These are phyloP conservation scores for Branchipolynoe longqiensis DNA, from an alignment of 2,888 invertebrate species.

Conservation along the genomic window DNA sequence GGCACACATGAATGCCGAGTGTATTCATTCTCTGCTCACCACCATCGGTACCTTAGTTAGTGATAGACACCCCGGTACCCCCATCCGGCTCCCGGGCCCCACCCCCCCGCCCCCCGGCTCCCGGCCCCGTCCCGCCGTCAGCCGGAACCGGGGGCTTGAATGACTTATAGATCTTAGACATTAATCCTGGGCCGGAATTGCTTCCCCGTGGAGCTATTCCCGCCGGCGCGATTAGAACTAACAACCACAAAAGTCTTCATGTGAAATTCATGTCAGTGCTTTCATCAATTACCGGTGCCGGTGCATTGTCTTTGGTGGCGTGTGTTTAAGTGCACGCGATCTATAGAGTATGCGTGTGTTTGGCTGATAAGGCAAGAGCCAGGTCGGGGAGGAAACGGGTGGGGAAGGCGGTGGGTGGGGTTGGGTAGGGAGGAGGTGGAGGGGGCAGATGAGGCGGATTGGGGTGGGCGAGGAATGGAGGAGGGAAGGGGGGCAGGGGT, in stretches of 20 bases:
- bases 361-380: conserved; percentile 1
- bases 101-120: too few relatives aligned
- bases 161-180: conserved; percentile 34
- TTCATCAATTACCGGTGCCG: conserved; percentile 36
- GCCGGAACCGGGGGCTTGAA: background rate
- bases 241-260: conserved; percentile 34
- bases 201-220: conserved; percentile 9
- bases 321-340: background rate
- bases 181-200: conserved; percentile 12
- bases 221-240: conserved; percentile 14
- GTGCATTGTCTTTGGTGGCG: conserved; percentile 22
- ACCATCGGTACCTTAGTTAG: too few relatives aligned
- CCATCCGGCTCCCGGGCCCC: too few relatives aligned
- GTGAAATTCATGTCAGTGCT: conserved; percentile 42
- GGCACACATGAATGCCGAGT: too few relatives aligned
- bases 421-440: too few relatives aligned
- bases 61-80: too few relatives aligned
- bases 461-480: too few relatives aligned
- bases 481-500: too few relatives aligned
- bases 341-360: conserved; percentile 21
- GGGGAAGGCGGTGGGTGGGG: too few relatives aligned
- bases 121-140: too few relatives aligned
- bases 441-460: too few relatives aligned
- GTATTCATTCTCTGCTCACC: too few relatives aligned
- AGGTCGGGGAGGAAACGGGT: background rate